Percentiles rank a stretch among this genome's conserved stretches.
These are phyloP conservation scores for Upupa epops DNA, from an alignment of 2,113 vertebrate genomes.

Conservation along the genomic window DNA sequence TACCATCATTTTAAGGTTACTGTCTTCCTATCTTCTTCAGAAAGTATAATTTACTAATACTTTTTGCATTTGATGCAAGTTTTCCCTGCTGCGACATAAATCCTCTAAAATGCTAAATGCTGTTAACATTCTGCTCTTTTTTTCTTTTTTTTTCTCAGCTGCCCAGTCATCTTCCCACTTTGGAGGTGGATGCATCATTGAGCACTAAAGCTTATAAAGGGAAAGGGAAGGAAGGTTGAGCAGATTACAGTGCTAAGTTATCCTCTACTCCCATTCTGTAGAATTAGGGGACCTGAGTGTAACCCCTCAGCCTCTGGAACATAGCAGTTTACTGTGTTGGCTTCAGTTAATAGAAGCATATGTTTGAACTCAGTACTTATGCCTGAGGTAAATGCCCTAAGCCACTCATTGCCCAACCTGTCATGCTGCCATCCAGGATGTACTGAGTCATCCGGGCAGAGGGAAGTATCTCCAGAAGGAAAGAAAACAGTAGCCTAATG, in stretches of 20 bases:
- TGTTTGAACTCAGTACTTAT: rapidly evolving
- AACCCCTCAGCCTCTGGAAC: not conserved
- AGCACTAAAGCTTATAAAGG: not conserved
- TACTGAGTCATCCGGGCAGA: rapidly evolving
- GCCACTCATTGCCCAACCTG: not conserved
- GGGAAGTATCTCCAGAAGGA: not conserved
- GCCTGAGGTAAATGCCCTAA: not conserved
- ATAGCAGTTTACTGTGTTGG: rapidly evolving
- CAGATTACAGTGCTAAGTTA: rapidly evolving
- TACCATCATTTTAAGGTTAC: not conserved
- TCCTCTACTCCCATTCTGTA: not conserved
- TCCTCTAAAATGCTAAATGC: not conserved
- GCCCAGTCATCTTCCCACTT: rapidly evolving
- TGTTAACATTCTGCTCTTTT: not conserved
- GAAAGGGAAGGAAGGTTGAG: not conserved
- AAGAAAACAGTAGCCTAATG: not conserved
- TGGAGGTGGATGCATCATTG: not conserved
- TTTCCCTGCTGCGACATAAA: not conserved
- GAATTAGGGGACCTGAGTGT: not conserved
- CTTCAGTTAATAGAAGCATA: rapidly evolving
- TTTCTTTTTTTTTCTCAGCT: not conserved
- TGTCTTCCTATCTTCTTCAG: not conserved
- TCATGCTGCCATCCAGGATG: not conserved
- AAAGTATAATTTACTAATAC: not conserved
- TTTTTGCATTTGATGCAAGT: not conserved